These are phyloP conservation scores for Numenius arquata DNA, from an alignment of 2,113 vertebrate species.

Conservation along the genomic window DNA sequence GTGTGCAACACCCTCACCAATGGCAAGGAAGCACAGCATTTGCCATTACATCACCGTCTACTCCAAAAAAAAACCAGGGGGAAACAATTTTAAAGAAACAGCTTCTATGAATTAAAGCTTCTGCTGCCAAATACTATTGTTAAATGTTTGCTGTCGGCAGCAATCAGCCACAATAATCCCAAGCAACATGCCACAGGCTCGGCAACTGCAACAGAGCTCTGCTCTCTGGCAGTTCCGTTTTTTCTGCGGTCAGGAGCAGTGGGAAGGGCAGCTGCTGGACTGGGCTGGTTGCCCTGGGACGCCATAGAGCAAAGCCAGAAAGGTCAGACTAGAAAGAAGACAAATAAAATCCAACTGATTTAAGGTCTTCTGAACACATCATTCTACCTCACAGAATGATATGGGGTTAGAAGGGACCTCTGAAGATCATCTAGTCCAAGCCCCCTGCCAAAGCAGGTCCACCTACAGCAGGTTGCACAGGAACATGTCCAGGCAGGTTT, in stretches of 20 bases:
- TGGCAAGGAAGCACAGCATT: background rate
- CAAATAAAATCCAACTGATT: background rate
- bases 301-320: background rate
- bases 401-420: no score
- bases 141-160: background rate
- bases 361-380: background rate
- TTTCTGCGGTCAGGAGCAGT: no score
- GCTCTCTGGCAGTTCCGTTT: background rate
- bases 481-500: no score
- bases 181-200: rapidly evolving
- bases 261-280: rapidly evolving
- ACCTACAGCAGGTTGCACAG: no score
- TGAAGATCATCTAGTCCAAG: no score
- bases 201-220: no score
- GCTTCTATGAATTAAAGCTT: background rate
- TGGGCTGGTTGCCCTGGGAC: background rate
- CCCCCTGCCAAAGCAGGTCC: no score
- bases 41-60: rapidly evolving
- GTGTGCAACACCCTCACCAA: rapidly evolving
- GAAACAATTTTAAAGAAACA: background rate
- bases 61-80: background rate
- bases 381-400: background rate
- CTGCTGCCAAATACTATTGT: background rate
- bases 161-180: rapidly evolving
- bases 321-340: background rate